phyloP scores from a whole-genome alignment of 2,888 invertebrate species.

The Mimumesa dahlbomi region DNA sequence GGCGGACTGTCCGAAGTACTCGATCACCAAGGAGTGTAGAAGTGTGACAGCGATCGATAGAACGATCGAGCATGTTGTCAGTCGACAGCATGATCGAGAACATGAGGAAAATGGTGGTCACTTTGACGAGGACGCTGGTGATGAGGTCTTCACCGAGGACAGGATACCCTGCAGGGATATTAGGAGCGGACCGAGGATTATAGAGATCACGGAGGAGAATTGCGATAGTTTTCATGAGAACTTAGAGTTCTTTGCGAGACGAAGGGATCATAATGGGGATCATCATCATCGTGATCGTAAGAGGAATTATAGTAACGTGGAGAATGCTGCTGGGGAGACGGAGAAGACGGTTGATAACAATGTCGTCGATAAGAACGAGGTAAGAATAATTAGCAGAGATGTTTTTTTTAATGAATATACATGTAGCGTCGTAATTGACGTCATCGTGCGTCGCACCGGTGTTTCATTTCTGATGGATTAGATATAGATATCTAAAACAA shows the following conservation, averaged over 20 bases:
- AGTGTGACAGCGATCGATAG: constrained; percentile 72
- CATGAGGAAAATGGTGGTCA: constrained; percentile 32
- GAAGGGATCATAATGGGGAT: constrained; percentile 63
- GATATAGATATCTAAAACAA: too few relatives aligned
- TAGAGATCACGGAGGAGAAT: constrained; percentile 77
- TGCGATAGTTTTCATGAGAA: constrained; percentile 78
- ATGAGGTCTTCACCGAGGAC: constrained; percentile 58
- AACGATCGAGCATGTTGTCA: constrained; percentile 73
- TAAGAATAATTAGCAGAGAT: constrained; percentile 16
- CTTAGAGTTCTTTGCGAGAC: constrained; percentile 74
- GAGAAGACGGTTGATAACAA: constrained; percentile 16
- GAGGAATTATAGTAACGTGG: constrained; percentile 19
- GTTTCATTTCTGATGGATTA: too few relatives aligned
- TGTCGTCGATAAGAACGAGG: constrained; percentile 36
- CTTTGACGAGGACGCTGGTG: constrained; percentile 43
- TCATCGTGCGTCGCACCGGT: too few relatives aligned
- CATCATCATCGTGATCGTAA: constrained; percentile 44
- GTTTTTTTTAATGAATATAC: too few relatives aligned
- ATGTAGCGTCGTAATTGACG: too few relatives aligned
- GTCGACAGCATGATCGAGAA: constrained; percentile 61
- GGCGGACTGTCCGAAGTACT: constrained; percentile 71
- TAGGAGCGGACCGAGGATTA: constrained; percentile 68
- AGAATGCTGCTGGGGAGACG: constrained; percentile 11
- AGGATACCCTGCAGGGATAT: constrained; percentile 48
- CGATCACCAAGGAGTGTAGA: constrained; percentile 66